These are phyloP conservation scores for Linhomoeus sp. DNA, from an alignment of 2,888 invertebrate species.

Conservation along the genomic window DNA sequence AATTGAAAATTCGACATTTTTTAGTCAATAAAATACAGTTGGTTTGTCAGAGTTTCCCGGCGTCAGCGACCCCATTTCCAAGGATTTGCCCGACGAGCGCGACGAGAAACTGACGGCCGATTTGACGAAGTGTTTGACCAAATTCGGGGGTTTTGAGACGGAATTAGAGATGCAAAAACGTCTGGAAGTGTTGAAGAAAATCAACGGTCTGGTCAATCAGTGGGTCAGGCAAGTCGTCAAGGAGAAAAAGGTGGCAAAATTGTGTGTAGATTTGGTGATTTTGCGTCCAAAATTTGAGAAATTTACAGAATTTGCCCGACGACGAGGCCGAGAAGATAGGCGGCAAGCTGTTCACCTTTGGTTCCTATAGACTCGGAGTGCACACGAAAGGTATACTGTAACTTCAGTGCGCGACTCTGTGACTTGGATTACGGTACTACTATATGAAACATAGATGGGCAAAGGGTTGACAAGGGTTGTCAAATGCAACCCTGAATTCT, in stretches of 20 bases:
- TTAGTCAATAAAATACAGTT: too few species aligned
- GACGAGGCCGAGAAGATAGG: constrained; percentile 38
- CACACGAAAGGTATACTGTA: constrained; percentile 60
- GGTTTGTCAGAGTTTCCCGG: too few species aligned
- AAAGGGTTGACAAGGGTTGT: too few species aligned
- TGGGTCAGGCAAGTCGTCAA: constrained; percentile 64
- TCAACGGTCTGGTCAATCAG: constrained; percentile 70
- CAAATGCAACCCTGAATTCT: too few species aligned
- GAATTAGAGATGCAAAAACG: constrained; percentile 19
- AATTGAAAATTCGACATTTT: too few species aligned
- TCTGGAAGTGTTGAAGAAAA: constrained; percentile 33
- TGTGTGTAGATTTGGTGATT: not conserved
- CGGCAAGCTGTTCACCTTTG: constrained; percentile 98
- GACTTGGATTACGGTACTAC: not conserved
- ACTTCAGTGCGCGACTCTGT: not conserved
- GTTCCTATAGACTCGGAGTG: constrained; percentile 72
- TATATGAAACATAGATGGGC: too few species aligned
- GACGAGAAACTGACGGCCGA: too few species aligned
- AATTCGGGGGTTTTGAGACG: constrained; percentile 17
- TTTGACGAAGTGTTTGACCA: too few species aligned
- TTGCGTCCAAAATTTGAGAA: constrained; percentile 30
- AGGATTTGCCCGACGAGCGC: too few species aligned
- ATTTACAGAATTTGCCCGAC: not conserved
- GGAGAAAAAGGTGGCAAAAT: not conserved
- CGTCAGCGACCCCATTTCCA: too few species aligned